Conservation (phyloP, 2,888 invertebrate genomes). For the Aspidiotus rigidus region DNA sequence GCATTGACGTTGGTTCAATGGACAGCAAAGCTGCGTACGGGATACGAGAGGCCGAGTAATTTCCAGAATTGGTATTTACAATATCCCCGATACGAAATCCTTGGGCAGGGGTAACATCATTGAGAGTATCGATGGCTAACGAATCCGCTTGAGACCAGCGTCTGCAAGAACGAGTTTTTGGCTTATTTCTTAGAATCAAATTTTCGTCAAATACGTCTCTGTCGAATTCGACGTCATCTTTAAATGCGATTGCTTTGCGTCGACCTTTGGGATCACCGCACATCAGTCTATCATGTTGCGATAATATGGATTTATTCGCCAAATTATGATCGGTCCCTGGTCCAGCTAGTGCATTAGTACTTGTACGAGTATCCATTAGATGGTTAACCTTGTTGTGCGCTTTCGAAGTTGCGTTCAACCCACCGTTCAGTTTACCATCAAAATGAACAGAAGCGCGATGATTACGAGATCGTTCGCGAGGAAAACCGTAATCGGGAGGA, state of each 20-base stretch:
- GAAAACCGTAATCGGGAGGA: slow-evolving; percentile 10
- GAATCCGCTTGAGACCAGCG: slow-evolving; percentile 38
- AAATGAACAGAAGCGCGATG: background rate
- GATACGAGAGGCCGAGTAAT: slow-evolving; percentile 29
- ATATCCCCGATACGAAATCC: slow-evolving; percentile 43
- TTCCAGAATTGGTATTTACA: slow-evolving; percentile 37
- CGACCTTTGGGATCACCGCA: background rate
- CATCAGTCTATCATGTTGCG: background rate
- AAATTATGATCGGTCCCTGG: background rate
- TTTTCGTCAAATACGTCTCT: slow-evolving; percentile 34
- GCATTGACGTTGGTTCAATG: slow-evolving; percentile 28
- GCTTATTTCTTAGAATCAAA: slow-evolving; percentile 34
- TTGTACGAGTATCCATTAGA: background rate
- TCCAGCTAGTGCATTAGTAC: background rate
- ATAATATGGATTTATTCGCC: background rate
- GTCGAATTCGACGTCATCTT: slow-evolving; percentile 14
- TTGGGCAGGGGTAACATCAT: background rate
- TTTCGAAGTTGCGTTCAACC: background rate
- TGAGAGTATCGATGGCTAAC: slow-evolving; percentile 34
- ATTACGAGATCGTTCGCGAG: background rate
- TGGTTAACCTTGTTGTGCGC: background rate
- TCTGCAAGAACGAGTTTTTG: slow-evolving; percentile 37
- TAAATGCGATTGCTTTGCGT: slow-evolving; percentile 9
- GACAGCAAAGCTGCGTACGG: slow-evolving; percentile 28
- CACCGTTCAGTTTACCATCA: background rate